phyloP scores from a whole-genome alignment of 2,888 invertebrate genomes.

The Catocala fraxini region DNA sequence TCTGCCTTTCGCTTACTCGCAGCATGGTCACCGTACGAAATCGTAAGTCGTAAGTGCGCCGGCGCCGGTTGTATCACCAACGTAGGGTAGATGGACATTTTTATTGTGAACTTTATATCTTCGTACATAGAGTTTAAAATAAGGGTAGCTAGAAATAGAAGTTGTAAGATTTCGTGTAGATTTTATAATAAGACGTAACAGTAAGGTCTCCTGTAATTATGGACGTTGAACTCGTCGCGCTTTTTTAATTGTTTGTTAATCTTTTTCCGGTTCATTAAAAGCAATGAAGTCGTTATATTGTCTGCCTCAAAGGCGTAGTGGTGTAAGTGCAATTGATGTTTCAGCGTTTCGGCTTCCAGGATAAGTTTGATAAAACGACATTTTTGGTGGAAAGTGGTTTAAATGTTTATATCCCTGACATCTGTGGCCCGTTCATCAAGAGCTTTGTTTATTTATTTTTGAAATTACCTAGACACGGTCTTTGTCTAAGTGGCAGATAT shows the following conservation, averaged over 20 bases:
- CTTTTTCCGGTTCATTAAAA: slow-evolving; percentile 17
- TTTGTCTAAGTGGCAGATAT: too few relatives aligned
- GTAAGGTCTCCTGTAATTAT: slow-evolving; percentile 39
- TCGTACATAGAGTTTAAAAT: slow-evolving; percentile 18
- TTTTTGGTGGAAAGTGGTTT: too few relatives aligned
- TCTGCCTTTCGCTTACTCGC: slow-evolving; percentile 50
- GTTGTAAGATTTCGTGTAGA: slow-evolving; percentile 4
- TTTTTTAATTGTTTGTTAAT: slow-evolving; percentile 24
- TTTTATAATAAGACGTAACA: slow-evolving; percentile 34
- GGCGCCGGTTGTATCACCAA: slow-evolving; percentile 8
- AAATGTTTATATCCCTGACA: too few relatives aligned
- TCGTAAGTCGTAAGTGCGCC: slow-evolving; percentile 44
- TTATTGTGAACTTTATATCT: slow-evolving; percentile 19
- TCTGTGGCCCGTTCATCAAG: too few relatives aligned
- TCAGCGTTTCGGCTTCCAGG: too few relatives aligned
- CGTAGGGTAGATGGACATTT: neutral
- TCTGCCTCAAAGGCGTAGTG: too few relatives aligned
- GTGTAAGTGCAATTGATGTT: too few relatives aligned
- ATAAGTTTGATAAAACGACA: too few relatives aligned
- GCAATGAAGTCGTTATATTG: neutral
- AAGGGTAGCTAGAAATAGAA: neutral
- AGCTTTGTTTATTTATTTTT: too few relatives aligned
- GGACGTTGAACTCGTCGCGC: slow-evolving; percentile 35
- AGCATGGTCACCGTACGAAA: slow-evolving; percentile 61
- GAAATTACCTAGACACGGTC: too few relatives aligned